Percentiles rank a stretch among this genome's conserved stretches.
These are phyloP conservation scores for Bovichtus diacanthus DNA, from an alignment of 2,797 vertebrate species.

Conservation along the genomic window DNA sequence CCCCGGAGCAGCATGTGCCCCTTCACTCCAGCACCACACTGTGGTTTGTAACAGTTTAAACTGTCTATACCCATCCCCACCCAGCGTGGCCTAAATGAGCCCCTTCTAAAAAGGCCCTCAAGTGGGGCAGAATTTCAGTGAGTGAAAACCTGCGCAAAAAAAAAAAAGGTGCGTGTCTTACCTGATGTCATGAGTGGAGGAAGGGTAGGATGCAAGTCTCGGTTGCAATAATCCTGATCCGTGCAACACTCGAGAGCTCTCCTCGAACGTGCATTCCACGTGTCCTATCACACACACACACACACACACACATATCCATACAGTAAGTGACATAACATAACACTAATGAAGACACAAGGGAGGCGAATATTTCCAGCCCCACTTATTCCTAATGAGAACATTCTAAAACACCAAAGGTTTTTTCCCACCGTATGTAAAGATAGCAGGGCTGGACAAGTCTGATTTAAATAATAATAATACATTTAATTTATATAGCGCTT, in stretches of 20 bases:
- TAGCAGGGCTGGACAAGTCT: slow-evolving; percentile 7
- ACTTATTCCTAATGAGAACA: slow-evolving; percentile 19
- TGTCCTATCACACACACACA: slow-evolving; percentile 85
- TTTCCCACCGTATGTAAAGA: slow-evolving; percentile 20
- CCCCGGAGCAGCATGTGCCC: slow-evolving; percentile 55
- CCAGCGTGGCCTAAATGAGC: slow-evolving; percentile 42
- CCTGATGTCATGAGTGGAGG: slow-evolving; percentile 90
- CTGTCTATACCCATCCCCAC: slow-evolving; percentile 76
- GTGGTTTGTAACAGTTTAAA: slow-evolving; percentile 84
- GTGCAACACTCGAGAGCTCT: slow-evolving; percentile 94
- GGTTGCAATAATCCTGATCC: slow-evolving; percentile 94
- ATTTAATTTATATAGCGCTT: too few species aligned
- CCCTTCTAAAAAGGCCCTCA: slow-evolving; percentile 45
- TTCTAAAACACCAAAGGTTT: slow-evolving; percentile 14
- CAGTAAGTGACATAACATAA: background rate
- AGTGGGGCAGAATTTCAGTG: slow-evolving; percentile 49
- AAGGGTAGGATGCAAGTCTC: slow-evolving; percentile 91
- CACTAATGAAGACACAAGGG: background rate
- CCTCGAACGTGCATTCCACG: slow-evolving; percentile 88
- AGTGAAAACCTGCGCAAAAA: slow-evolving; percentile 34
- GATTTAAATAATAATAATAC: too few species aligned
- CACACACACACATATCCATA: background rate
- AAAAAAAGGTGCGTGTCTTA: slow-evolving; percentile 70
- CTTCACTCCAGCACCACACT: slow-evolving; percentile 69
- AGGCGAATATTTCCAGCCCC: slow-evolving; percentile 20